Conservation (phyloP, 2,113 vertebrate genomes). For the Hystrix brachyura region DNA sequence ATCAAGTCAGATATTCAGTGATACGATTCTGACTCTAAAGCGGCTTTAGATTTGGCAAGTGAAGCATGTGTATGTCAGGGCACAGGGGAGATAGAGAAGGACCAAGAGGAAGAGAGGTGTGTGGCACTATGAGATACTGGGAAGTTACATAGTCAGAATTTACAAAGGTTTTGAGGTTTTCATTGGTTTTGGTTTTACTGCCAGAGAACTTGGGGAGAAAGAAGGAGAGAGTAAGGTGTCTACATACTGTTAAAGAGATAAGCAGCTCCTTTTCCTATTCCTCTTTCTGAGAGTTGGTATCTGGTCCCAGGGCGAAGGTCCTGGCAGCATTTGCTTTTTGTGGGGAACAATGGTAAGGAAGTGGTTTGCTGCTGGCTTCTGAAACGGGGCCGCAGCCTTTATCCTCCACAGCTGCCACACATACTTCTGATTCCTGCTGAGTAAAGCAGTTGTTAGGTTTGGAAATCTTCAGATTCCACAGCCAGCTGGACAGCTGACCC, state of each 20-base stretch:
- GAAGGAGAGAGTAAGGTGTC: background rate
- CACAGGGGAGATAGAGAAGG: background rate
- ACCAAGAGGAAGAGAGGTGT: background rate
- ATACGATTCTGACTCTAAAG: constrained; percentile 5
- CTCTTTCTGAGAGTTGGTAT: constrained; percentile 17
- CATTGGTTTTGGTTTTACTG: constrained; percentile 24
- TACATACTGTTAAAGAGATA: background rate
- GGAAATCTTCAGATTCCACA: constrained; percentile 86
- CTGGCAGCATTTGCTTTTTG: constrained; percentile 14
- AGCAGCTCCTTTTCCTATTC: background rate
- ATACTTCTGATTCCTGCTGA: constrained; percentile 85
- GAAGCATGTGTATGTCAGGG: background rate
- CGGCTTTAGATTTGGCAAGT: constrained; percentile 2
- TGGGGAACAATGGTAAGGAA: constrained; percentile 16
- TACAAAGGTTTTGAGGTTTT: constrained; percentile 14
- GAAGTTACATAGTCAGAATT: background rate
- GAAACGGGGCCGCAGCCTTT: constrained; percentile 65
- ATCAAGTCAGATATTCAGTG: constrained; percentile 17
- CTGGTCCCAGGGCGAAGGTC: constrained; percentile 41
- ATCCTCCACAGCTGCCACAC: constrained; percentile 82
- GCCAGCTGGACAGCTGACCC: constrained; percentile 76
- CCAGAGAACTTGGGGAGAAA: background rate
- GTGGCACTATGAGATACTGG: background rate
- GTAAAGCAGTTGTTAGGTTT: constrained; percentile 84
- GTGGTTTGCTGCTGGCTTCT: constrained; percentile 56